Evolutionary conservation across 1,140 invertebrate species (phyloP).

Genomic region (Drosophila funebris): DNA sequence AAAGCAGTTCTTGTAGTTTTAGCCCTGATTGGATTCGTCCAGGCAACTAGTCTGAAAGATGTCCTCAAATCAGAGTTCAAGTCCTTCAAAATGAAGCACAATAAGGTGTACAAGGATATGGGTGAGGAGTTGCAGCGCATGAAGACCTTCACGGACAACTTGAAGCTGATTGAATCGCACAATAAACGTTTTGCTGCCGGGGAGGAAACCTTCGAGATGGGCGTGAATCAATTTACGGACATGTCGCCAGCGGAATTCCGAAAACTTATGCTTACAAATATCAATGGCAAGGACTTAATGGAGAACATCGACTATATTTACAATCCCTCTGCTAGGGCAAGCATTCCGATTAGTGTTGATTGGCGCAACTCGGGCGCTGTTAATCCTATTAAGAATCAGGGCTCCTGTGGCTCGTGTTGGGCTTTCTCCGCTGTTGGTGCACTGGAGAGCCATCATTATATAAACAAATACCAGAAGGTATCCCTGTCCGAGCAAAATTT

Average conservation of each 20-base stretch:
- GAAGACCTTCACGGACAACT: neutral
- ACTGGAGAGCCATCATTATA: conserved; percentile 89
- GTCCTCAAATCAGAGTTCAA: neutral
- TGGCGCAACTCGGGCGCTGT: conserved; percentile 94
- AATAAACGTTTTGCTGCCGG: conserved; percentile 89
- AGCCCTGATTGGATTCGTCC: neutral
- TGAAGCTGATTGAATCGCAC: conserved; percentile 88
- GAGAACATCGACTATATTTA: neutral
- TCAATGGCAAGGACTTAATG: neutral
- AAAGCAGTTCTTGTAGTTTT: neutral
- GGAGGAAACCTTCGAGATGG: conserved; percentile 86
- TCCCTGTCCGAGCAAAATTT: neutral
- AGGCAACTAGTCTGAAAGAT: neutral
- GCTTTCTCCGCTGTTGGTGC: conserved; percentile 95
- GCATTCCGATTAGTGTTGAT: conserved; percentile 86
- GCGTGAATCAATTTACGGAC: conserved; percentile 92
- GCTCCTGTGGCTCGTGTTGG: conserved; percentile 94
- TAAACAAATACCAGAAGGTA: conserved; percentile 72
- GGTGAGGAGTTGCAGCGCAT: neutral
- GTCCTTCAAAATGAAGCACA: neutral
- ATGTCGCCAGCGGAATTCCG: conserved; percentile 92
- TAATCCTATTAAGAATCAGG: conserved; percentile 96
- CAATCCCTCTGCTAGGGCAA: conserved; percentile 41
- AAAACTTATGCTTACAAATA: conserved; percentile 86
- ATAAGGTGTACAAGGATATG: neutral